Base-by-base conservation (phyloP, 2,797 vertebrate genomes). In the Antennarius maculatus region DNA sequence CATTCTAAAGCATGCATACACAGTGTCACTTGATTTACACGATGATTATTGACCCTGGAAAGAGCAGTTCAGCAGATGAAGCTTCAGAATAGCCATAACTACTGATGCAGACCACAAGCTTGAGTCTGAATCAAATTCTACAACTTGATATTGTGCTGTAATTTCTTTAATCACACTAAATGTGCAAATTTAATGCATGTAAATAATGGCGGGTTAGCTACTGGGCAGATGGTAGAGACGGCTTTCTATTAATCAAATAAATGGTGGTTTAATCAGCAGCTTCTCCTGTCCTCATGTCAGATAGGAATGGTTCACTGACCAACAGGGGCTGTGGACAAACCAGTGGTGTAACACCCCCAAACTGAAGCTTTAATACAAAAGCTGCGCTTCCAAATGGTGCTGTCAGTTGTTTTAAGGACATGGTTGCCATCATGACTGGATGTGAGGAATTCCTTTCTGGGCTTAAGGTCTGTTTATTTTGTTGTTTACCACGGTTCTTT, bases 241-340 rank as follows among this genome's bases (percentile, higher is more conserved):
- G 15, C 27, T 43, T 42, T 27, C 13, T 13, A 23, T 72, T 42
- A 37, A 74, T 63, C 34, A 68, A 27, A 53, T 39, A 60, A 17
- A 41, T 16, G 28, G 34, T 10, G 18, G 10, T 61, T 61, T 27
- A 18, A 64, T 60, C 51, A 63, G 16, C 10, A 47, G 10, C 17
- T 29, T 27, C 46, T 63, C 17, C 15, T 29, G 43, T 54, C 18
- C 39, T 41, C 6, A 41, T 12, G 11, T 12, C 39, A 41, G 1
- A 12, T 11, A 11, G 39, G 39, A 34, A 41, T 2, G 39, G 39
- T 41, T 41, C 39, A 41, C 6, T 41, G 5, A 11, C 12, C 9
- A 13, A 12, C 39, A 41, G 39, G 39, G 12, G 3, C 39, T 41
- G 4, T 41, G 3, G 13, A 41, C 8, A 41, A 41, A 41, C 1